These are phyloP conservation scores for Brachynemurus nebulosus DNA, from an alignment of 2,888 invertebrate species.

Conservation along the genomic window DNA sequence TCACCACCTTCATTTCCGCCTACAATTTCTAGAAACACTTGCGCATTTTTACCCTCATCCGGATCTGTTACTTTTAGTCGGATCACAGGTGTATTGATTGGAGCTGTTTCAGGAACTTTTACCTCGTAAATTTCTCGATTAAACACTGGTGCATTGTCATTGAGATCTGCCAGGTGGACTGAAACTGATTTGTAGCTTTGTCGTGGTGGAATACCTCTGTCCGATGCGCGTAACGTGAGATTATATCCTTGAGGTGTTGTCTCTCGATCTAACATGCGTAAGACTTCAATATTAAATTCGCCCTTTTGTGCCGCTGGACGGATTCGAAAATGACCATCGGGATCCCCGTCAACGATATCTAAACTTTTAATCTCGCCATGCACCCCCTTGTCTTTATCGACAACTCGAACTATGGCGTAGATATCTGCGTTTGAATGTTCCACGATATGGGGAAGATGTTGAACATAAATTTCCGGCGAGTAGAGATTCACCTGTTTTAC, in stretches of 20 bases:
- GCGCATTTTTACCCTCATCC: constrained; percentile 70
- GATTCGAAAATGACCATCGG: constrained; percentile 77
- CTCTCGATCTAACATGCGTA: constrained; percentile 65
- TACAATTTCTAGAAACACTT: constrained; percentile 75
- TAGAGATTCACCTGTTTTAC: constrained; percentile 76
- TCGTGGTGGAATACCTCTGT: constrained; percentile 66
- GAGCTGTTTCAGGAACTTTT: constrained; percentile 76
- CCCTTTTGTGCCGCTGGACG: constrained; percentile 44
- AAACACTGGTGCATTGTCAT: constrained; percentile 79
- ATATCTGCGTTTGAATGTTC: constrained; percentile 73
- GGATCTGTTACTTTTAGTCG: constrained; percentile 75
- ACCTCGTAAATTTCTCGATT: constrained; percentile 77
- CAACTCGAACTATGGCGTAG: constrained; percentile 77
- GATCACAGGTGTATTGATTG: constrained; percentile 76
- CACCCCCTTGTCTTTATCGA: constrained; percentile 68
- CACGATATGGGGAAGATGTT: constrained; percentile 63
- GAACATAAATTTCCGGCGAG: constrained; percentile 71
- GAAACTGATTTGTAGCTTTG: constrained; percentile 68
- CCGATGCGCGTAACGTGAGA: constrained; percentile 71
- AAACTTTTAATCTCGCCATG: constrained; percentile 72
- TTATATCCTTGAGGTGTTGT: constrained; percentile 70
- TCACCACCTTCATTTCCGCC: constrained; percentile 85
- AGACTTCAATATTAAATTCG: constrained; percentile 68
- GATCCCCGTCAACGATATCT: constrained; percentile 81
- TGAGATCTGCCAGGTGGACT: constrained; percentile 65